Evolutionary conservation across 2,113 vertebrate species (phyloP).

Genomic region (Scortum barcoo): DNA sequence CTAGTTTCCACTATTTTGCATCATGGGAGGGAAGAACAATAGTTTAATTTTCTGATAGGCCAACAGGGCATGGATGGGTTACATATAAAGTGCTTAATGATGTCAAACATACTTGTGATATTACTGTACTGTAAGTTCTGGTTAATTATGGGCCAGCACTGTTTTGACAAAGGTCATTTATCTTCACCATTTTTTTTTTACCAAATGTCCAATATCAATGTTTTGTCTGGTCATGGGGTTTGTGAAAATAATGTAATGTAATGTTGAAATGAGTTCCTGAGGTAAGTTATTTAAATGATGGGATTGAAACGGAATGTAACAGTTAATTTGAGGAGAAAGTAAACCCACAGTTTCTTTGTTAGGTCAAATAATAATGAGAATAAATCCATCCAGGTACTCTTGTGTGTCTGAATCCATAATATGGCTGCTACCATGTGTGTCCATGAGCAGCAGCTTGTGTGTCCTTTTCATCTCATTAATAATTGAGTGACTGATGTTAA

Average conservation of each 20-base stretch:
- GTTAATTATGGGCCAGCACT: background rate
- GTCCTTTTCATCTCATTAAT: conserved; percentile 46
- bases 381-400: background rate
- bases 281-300: background rate
- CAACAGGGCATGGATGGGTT: background rate
- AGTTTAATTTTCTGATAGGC: background rate
- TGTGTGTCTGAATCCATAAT: background rate
- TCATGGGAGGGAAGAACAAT: background rate
- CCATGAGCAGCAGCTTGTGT: conserved; percentile 8
- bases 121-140: background rate
- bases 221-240: background rate
- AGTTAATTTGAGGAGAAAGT: background rate
- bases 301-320: background rate
- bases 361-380: background rate
- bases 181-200: background rate
- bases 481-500: conserved; percentile 50
- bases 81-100: background rate
- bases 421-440: conserved; percentile 1
- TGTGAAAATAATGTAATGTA: background rate
- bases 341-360: background rate
- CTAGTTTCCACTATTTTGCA: background rate
- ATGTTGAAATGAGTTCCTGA: background rate
- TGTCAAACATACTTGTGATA: background rate
- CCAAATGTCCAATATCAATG: background rate
- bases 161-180: background rate